Base-by-base conservation (phyloP, 2,797 vertebrate species). In the Darevskia mixta region DNA sequence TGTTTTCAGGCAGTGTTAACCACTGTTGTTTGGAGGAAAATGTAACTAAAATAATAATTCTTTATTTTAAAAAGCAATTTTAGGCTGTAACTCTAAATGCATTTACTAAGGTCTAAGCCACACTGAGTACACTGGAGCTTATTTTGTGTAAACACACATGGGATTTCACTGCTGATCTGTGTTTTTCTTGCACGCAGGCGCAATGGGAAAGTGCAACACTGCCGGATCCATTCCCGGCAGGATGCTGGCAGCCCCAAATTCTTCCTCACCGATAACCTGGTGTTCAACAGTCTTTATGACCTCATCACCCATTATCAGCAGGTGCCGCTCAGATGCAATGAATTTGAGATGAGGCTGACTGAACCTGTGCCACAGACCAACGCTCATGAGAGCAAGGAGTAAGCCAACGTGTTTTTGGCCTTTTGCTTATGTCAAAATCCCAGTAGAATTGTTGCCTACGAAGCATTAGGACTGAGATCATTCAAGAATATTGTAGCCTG, bases 371-470 rank as follows among this genome's bases (percentile, higher is more conserved):
- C 99, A 0, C 99, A 99, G 96, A 99, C 99, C 91, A 99, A 99
- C 0, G 99, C 99, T 64, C 99, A 99, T 0, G 99, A 99, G 94
- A 99, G 98, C 98, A 99, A 99, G 97, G 99, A 99, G 99, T 99
- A 93, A 98, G 99, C 94, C 3, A 2, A 17, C 10, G 75, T 64
- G n/a, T 5, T 11, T 72, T 4, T 85, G 49, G 11, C 4, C 11
- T 61, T 55, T 81, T 35, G 4, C 10, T 15, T 69, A 20, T 29
- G 2, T 67, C 43, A 69, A 55, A 10, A 79, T 80, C 2, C 0
- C 10, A 3, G 10, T 32, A 61, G 38, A 64, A 15, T n/a, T 10
- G 27, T 67, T 72, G n/a, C 3, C 55, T 45, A 10, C 25, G 69
- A 64, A 64, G 55, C 20, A n/a, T 45, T 45, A 38, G 38, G 17